Evolutionary conservation across 2,113 vertebrate genomes (phyloP), one percentile per base, ranked within the genome.

Genomic region (Cebidichthys violaceus): DNA sequence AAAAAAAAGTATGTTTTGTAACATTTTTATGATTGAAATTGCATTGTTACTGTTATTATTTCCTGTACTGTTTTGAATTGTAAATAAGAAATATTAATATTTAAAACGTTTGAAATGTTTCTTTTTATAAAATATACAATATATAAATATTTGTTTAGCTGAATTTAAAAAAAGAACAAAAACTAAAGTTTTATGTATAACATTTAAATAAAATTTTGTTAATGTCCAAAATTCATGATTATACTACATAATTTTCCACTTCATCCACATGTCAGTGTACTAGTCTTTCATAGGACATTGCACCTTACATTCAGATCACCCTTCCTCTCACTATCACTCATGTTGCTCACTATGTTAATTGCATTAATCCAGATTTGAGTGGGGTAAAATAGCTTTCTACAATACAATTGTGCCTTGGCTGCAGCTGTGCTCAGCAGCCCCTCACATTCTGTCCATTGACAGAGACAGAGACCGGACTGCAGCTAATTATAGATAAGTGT

Each of bases 1-100:
- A 94, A 91, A 93, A 91, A 94, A 94, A 85, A 29, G 55, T 92
- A 91, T 95, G 95, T 98, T 99, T 99, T 99, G 95, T 98, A 99
- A 97, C 91, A 94, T 95, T 95, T 96, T 92, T 95, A 95, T 90
- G 92, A 93, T 87, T 88, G 89, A 92, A 91, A 89, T 86, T 89
- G 92, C 93, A 91, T 92, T 93, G 87, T 93, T 91, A 89, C 84
- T 90, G 89, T 94, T 95, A 94, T 95, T 93, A 96, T 96, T 96
- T 97, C 94, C 94, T 96, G 95, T 95, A 92, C 89, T 96, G 97
- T 97, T 97, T 96, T 95, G 93, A 95, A 93, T 92, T 99, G 98
- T 99, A 99, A 96, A 99, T 99, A 99, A 96, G 95, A 98, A 96
- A 96, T 97, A 96, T 96, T 96, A 95, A 94, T 97, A 97, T 99